Conservation (phyloP, 2,113 vertebrate genomes). For the Laticauda colubrina region DNA sequence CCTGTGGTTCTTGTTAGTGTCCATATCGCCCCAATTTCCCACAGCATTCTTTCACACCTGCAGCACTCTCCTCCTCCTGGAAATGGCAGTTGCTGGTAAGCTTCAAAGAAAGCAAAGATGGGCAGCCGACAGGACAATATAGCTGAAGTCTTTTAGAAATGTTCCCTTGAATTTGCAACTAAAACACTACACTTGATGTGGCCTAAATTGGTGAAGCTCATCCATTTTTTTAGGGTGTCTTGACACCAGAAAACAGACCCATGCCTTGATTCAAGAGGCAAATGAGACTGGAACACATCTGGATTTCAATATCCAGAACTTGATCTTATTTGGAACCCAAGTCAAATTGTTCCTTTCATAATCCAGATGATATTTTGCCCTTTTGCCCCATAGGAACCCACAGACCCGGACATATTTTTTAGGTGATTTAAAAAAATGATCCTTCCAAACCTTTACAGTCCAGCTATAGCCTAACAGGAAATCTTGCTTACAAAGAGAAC, state of each 20-base stretch:
- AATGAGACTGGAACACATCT: fast-evolving
- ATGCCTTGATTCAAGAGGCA: neutral
- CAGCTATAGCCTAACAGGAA: fast-evolving
- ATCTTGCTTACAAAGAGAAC: fast-evolving
- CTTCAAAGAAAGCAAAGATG: no score
- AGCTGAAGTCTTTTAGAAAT: conserved; percentile 1
- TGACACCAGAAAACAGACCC: neutral
- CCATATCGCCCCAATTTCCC: no score
- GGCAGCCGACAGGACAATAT: neutral
- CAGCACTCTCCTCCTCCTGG: no score
- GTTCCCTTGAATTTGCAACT: neutral
- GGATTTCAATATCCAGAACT: neutral
- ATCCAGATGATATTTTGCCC: neutral
- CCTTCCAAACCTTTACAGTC: neutral
- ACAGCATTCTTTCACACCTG: no score
- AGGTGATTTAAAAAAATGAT: neutral
- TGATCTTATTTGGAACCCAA: neutral
- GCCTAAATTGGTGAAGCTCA: neutral
- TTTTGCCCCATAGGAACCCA: neutral
- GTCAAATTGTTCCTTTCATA: neutral
- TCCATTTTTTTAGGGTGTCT: neutral
- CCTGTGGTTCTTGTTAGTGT: no score
- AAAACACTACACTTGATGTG: neutral
- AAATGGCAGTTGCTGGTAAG: no score
- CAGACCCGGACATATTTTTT: neutral